These are phyloP conservation scores for Imbricaverruca yamaguchii DNA, from an alignment of 2,888 invertebrate genomes.

Conservation along the genomic window DNA sequence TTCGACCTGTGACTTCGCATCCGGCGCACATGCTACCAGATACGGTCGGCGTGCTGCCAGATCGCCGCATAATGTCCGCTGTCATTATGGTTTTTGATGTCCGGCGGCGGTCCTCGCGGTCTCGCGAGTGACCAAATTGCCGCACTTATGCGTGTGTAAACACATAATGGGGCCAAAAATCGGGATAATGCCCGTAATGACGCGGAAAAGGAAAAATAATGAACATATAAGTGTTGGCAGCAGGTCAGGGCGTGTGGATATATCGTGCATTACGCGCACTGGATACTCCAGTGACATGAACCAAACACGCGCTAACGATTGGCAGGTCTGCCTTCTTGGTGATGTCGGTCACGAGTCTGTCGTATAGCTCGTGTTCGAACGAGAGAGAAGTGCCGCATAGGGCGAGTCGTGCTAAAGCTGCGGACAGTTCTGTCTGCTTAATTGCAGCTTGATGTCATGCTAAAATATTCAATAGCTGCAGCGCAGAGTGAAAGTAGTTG, in stretches of 20 bases:
- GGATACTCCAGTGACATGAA: not conserved
- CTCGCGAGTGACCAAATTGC: constrained; percentile 2
- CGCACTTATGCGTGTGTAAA: constrained; percentile 17
- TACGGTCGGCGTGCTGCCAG: not conserved
- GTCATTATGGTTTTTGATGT: not conserved
- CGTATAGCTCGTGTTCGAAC: no score
- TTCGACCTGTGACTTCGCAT: not conserved
- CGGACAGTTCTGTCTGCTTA: no score
- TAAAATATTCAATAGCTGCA: no score
- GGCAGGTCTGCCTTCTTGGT: no score
- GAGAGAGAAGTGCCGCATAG: no score
- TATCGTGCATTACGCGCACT: not conserved
- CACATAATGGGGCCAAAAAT: constrained; percentile 15
- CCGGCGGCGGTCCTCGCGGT: not conserved
- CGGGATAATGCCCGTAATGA: constrained; percentile 3
- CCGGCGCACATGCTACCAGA: not conserved
- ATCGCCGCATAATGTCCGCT: not conserved
- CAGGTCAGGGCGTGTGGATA: constrained; percentile 10
- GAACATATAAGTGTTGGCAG: not conserved
- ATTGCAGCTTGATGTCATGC: no score
- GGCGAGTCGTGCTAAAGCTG: no score
- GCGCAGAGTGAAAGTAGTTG: no score
- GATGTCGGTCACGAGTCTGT: no score
- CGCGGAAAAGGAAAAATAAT: not conserved
- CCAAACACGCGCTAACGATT: not conserved